Percentiles rank a stretch among this genome's conserved stretches.
phyloP scores from a whole-genome alignment of 2,113 vertebrate species.

The Mesitornis unicolor region DNA sequence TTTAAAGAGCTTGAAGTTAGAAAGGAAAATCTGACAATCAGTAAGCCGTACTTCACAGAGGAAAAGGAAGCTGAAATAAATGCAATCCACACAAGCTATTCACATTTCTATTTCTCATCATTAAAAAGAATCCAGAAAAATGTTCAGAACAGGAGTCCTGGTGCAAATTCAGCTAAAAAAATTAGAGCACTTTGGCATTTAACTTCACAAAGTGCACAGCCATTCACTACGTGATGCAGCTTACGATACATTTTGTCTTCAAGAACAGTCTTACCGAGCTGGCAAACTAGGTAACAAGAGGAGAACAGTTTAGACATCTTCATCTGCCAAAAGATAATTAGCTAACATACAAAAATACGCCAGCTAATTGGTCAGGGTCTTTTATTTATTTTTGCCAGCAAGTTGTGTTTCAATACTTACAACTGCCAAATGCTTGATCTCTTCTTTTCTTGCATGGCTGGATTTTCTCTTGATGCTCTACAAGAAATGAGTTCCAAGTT shows the following conservation, averaged over 20 bases:
- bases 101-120: background rate
- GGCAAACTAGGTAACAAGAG: constrained; percentile 62
- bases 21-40: background rate
- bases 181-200: constrained; percentile 17
- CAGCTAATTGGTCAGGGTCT: constrained; percentile 12
- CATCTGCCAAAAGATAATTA: background rate
- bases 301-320: constrained; percentile 49
- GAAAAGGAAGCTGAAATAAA: background rate
- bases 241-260: constrained; percentile 65
- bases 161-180: background rate
- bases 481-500: constrained; percentile 30
- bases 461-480: constrained; percentile 94
- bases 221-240: constrained; percentile 52
- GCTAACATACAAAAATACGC: background rate
- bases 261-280: constrained; percentile 65
- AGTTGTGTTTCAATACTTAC: constrained; percentile 78
- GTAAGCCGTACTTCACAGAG: background rate
- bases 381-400: background rate
- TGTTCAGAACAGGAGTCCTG: background rate
- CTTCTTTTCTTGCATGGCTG: constrained; percentile 93
- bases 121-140: background rate
- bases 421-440: constrained; percentile 99
- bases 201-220: constrained; percentile 50
- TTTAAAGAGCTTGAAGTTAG: background rate
- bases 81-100: background rate